A percentile compares a stretch with the other conserved stretches of the same genome.
Conservation (phyloP, 2,888 invertebrate genomes). For the Timema podura region DNA sequence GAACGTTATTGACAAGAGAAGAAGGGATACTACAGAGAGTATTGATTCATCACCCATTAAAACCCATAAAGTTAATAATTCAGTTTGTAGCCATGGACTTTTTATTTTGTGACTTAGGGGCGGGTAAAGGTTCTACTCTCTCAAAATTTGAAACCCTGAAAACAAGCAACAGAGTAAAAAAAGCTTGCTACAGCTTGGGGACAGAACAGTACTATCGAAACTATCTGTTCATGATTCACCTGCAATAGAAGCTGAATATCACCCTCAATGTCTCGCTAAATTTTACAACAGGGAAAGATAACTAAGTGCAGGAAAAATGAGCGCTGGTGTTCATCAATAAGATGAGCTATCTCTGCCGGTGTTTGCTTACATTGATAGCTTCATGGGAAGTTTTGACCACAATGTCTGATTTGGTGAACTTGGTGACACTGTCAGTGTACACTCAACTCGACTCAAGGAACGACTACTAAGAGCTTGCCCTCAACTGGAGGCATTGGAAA, state of each 20-base stretch:
- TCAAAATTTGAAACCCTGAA: neutral
- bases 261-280: neutral
- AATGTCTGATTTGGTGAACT: too few species aligned
- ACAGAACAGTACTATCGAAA: neutral
- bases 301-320: neutral
- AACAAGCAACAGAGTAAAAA: constrained; percentile 1
- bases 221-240: neutral
- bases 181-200: neutral
- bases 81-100: neutral
- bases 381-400: neutral
- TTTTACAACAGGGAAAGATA: constrained; percentile 9
- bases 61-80: neutral
- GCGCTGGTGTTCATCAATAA: neutral
- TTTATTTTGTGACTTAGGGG: neutral
- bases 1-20: neutral
- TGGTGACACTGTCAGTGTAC: neutral
- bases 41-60: neutral
- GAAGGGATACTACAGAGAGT: neutral
- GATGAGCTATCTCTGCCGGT: neutral
- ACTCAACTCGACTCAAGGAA: constrained; percentile 9
- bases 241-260: constrained; percentile 1
- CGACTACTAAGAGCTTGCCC: constrained; percentile 15
- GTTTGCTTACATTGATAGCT: neutral
- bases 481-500: neutral
- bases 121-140: neutral